Base-by-base conservation (phyloP, 2,797 vertebrate genomes). In the Lithobates pipiens region DNA sequence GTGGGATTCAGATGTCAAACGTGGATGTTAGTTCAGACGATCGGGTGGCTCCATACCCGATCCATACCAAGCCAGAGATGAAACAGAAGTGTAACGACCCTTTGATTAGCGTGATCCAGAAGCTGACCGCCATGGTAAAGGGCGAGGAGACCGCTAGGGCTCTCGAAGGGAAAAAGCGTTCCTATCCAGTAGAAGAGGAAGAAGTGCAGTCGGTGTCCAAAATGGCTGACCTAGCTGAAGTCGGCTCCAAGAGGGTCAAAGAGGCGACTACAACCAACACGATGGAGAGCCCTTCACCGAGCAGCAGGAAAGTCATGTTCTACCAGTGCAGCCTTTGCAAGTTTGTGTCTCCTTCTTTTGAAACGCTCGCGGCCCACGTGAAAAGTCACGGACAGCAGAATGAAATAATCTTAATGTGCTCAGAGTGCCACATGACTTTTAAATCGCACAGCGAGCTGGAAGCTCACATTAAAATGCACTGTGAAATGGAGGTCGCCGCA, bases 291-390 rank as follows among this genome's bases (percentile, higher is more conserved):
- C 69, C 89, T 77, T 75, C 89, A 76, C 89, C 89, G 87, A 87
- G 54, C 70, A 92, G 92, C 57, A 94, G 92, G 83, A 96, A 95
- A 0, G 93, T 95, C 70, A 97, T 95, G 0, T 98, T 96, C 88
- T 99, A 99, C 85, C 97, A 99, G 87, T 99, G 98, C 88, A 98
- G 97, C 90, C 93, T 99, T 6, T 99, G 98, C 85, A 96, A 96
- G 69, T 96, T 96, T 83, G 92, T 98, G 0, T 97, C 97, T 0
- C 94, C 97, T 1, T 96, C 96, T 0, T 95, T 99, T 74, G 85
- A 93, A 1, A 92, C 93, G 50, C 93, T 99, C 13, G 96, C 95
- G 84, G 96, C 97, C 78, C 98, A 99, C 77, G 91, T 99, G 82
- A 96, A 95, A 86, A 96, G 96, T 80, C 98, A 99, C 1, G 96